Evolutionary conservation across 2,888 invertebrate genomes (phyloP).

Genomic region (Athetis lepigone): DNA sequence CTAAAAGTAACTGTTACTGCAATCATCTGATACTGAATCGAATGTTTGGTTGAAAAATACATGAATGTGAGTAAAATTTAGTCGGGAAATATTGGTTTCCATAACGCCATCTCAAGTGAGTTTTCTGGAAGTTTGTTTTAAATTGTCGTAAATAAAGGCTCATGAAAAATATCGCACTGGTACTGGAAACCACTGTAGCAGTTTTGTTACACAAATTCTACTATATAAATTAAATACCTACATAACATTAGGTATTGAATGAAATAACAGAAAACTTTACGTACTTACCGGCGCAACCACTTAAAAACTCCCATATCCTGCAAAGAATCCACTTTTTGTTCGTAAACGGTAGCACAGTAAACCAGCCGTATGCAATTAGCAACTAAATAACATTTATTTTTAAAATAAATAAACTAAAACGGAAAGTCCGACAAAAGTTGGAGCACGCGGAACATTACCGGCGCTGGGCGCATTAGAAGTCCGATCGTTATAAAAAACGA

Average conservation of each 20-base stretch:
- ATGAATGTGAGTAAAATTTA: background rate
- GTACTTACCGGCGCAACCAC: constrained; percentile 88
- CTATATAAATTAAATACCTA: background rate
- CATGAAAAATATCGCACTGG: too few relatives aligned
- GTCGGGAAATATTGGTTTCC: background rate
- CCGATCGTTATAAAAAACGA: constrained; percentile 83
- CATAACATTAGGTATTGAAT: background rate
- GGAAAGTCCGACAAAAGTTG: constrained; percentile 73
- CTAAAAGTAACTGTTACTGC: constrained; percentile 33
- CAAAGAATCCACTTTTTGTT: constrained; percentile 80
- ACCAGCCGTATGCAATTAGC: constrained; percentile 57
- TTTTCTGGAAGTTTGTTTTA: background rate
- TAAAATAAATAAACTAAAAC: constrained; percentile 74
- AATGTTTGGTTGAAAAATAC: background rate
- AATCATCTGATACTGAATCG: constrained; percentile 18
- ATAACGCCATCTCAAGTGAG: constrained; percentile 7
- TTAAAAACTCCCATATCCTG: constrained; percentile 88
- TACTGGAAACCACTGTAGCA: background rate
- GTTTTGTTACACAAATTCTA: background rate
- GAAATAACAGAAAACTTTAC: constrained; percentile 25
- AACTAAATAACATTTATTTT: constrained; percentile 61
- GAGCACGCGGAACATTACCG: constrained; percentile 86
- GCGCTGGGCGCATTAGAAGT: constrained; percentile 84
- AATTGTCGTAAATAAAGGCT: background rate
- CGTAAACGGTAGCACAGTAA: constrained; percentile 56